phyloP scores from a whole-genome alignment of 2,888 invertebrate genomes.

The Myopa testacea region DNA sequence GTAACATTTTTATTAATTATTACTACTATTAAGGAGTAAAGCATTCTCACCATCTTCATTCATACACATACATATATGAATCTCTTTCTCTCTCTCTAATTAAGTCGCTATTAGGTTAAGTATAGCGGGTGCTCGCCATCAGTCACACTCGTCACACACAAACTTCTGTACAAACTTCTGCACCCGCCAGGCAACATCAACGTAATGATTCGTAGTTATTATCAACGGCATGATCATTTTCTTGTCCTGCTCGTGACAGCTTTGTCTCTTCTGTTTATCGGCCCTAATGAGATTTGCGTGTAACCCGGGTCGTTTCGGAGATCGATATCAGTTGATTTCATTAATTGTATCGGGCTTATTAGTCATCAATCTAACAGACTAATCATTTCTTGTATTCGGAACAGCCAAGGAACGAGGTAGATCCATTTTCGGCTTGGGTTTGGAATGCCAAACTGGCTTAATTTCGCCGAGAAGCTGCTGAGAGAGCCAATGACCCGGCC shows the following conservation, averaged over 20 bases:
- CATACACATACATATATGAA: neutral
- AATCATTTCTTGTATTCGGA: slow-evolving; percentile 52
- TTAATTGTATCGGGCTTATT: slow-evolving; percentile 66
- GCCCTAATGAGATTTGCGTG: slow-evolving; percentile 68
- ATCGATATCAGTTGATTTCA: slow-evolving; percentile 64
- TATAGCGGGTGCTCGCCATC: slow-evolving; percentile 5
- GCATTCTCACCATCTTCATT: too few relatives aligned
- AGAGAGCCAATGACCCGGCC: slow-evolving; percentile 52
- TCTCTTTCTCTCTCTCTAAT: neutral
- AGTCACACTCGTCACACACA: neutral
- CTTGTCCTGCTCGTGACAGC: slow-evolving; percentile 14
- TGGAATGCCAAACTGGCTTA: neutral
- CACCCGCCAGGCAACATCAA: neutral
- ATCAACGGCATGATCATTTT: neutral
- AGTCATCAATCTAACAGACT: slow-evolving; percentile 66
- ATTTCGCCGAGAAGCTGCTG: slow-evolving; percentile 31
- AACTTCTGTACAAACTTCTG: neutral
- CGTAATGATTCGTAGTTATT: neutral
- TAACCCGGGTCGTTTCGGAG: slow-evolving; percentile 65
- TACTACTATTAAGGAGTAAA: too few relatives aligned
- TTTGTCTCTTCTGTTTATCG: slow-evolving; percentile 25
- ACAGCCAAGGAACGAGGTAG: neutral
- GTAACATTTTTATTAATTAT: too few relatives aligned
- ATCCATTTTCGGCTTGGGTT: neutral
- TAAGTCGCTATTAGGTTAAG: neutral